Conservation (phyloP, 2,113 vertebrate species). For the Chrysochloris asiatica region DNA sequence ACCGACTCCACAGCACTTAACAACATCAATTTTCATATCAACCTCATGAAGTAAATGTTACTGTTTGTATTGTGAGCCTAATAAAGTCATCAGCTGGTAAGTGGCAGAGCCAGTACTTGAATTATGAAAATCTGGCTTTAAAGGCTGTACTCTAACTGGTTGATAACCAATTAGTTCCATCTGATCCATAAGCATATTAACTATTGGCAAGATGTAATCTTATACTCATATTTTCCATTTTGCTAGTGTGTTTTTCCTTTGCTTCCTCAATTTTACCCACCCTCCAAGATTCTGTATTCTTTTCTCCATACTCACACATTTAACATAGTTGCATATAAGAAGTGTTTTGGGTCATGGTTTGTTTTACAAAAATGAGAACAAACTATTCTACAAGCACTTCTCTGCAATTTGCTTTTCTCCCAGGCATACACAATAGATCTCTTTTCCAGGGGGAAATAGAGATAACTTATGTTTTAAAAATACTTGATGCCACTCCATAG, state of each 20-base stretch:
- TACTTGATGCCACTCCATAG: neutral
- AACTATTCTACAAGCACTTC: neutral
- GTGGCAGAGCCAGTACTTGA: neutral
- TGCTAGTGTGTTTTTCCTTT: neutral
- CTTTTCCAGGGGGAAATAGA: neutral
- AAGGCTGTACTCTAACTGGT: neutral
- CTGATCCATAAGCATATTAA: conserved; percentile 5
- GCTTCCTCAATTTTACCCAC: neutral
- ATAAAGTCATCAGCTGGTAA: conserved; percentile 17
- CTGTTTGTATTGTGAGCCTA: neutral
- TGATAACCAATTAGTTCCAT: neutral
- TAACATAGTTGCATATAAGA: neutral
- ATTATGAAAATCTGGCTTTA: conserved; percentile 16
- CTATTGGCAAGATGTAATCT: conserved; percentile 11
- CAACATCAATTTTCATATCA: neutral
- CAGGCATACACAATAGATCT: neutral
- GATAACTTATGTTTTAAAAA: conserved; percentile 39
- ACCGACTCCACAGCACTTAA: no score
- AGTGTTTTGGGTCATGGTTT: neutral
- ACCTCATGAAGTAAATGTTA: neutral
- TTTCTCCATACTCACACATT: neutral
- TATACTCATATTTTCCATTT: no score
- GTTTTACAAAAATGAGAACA: neutral
- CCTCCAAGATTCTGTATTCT: neutral
- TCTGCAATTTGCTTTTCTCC: conserved; percentile 1